phyloP scores from a whole-genome alignment of 2,888 invertebrate species.

The Monopis laevigella region DNA sequence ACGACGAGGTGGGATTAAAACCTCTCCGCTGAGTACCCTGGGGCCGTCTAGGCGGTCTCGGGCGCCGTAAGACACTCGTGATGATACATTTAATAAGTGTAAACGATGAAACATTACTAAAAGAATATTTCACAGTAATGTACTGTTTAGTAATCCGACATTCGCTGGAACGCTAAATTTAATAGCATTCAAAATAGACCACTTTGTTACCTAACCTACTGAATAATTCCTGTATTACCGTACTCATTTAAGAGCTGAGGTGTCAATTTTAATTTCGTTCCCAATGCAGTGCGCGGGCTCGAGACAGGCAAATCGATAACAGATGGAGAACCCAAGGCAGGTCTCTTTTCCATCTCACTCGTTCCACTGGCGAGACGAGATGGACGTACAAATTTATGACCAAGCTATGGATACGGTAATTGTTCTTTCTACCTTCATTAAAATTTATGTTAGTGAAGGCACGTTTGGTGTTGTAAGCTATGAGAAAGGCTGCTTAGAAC shows the following conservation, averaged over 20 bases:
- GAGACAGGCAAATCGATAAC: constrained; percentile 25
- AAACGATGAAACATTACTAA: too few relatives aligned
- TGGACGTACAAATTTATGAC: not conserved
- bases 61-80: too few relatives aligned
- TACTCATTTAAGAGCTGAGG: constrained; percentile 19
- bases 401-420: not conserved
- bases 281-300: constrained; percentile 23
- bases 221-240: not conserved
- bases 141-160: too few relatives aligned
- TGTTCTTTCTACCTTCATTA: too few relatives aligned
- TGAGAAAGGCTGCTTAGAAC: too few relatives aligned
- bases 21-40: too few relatives aligned
- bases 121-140: too few relatives aligned
- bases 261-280: constrained; percentile 31
- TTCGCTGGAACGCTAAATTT: not conserved
- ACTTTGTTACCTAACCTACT: not conserved
- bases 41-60: too few relatives aligned
- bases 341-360: constrained; percentile 27
- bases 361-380: constrained; percentile 14
- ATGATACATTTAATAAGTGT: too few relatives aligned
- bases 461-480: too few relatives aligned
- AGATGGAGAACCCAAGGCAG: constrained; percentile 10
- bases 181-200: not conserved
- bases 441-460: too few relatives aligned
- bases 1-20: too few relatives aligned